Percentiles rank a stretch among this genome's conserved stretches.
Conservation (phyloP, 2,797 vertebrate genomes). For the Enteromius fasciolatus region DNA sequence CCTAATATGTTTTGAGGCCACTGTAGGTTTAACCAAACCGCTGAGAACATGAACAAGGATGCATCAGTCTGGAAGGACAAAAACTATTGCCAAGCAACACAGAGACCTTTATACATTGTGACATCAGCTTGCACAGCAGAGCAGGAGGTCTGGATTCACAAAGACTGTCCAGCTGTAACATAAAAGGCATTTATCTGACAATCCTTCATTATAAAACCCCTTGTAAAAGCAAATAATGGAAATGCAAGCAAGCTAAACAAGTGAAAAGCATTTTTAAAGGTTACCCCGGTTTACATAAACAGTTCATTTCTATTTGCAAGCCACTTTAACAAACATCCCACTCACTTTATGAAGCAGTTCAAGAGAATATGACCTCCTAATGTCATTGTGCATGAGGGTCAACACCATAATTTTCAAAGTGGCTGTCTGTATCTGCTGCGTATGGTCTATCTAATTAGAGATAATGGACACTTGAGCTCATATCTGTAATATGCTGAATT, state of each 20-base stretch:
- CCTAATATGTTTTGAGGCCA: neutral
- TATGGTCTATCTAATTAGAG: slow-evolving; percentile 68
- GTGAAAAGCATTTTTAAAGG: neutral
- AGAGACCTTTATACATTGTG: slow-evolving; percentile 8
- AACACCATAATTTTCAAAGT: slow-evolving; percentile 69
- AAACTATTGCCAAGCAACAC: slow-evolving; percentile 34
- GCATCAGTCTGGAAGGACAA: neutral
- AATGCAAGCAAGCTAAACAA: neutral
- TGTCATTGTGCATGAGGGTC: slow-evolving; percentile 58
- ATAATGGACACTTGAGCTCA: slow-evolving; percentile 68
- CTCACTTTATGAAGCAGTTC: slow-evolving; percentile 48
- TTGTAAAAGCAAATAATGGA: neutral
- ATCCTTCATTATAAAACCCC: neutral
- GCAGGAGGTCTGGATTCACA: slow-evolving; percentile 3
- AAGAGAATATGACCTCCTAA: slow-evolving; percentile 59
- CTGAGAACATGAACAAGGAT: neutral
- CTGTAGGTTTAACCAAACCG: neutral
- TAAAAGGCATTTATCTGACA: neutral
- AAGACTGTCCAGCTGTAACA: neutral
- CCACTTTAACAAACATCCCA: slow-evolving; percentile 14
- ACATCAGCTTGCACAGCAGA: slow-evolving; percentile 4
- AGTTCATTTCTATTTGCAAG: neutral
- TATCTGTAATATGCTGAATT: slow-evolving; percentile 54
- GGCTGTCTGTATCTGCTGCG: slow-evolving; percentile 60
- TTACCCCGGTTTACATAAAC: slow-evolving; percentile 11